phyloP scores from a whole-genome alignment of 1,140 invertebrate species.

The Magallana gigas region DNA sequence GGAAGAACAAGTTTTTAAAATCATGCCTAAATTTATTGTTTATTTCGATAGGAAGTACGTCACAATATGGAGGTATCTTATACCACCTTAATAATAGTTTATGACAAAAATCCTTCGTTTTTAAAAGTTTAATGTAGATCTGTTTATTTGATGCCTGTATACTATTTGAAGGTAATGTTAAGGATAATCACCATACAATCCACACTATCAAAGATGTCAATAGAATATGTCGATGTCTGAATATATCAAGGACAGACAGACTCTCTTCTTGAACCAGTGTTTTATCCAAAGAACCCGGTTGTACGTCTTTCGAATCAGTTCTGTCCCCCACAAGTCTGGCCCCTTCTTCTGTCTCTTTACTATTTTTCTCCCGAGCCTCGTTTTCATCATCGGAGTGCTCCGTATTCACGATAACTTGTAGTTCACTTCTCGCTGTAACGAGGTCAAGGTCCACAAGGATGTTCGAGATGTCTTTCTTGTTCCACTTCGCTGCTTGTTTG shows the following conservation, averaged over 20 bases:
- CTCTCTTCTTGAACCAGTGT: not conserved
- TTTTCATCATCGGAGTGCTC: not conserved
- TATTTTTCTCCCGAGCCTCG: not conserved
- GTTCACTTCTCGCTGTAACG: not conserved
- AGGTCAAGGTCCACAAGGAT: constrained; percentile 2
- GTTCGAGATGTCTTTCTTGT: constrained; percentile 39
- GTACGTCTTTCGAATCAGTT: not conserved
- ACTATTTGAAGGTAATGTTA: too few relatives aligned
- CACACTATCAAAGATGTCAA: constrained; percentile 5
- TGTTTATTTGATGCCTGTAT: too few relatives aligned
- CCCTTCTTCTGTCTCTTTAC: not conserved
- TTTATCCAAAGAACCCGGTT: not conserved
- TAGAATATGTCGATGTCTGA: not conserved
- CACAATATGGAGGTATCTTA: too few relatives aligned
- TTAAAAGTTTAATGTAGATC: too few relatives aligned
- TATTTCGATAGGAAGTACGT: too few relatives aligned
- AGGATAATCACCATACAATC: not conserved
- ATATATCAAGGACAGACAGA: not conserved
- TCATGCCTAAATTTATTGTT: too few relatives aligned
- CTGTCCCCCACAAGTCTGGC: too few relatives aligned
- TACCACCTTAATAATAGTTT: too few relatives aligned
- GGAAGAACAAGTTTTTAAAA: too few relatives aligned
- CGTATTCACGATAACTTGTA: not conserved
- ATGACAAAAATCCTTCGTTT: too few relatives aligned
- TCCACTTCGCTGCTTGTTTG: constrained; percentile 41